phyloP scores from a whole-genome alignment of 2,797 vertebrate genomes.

The Phoebastria nigripes region DNA sequence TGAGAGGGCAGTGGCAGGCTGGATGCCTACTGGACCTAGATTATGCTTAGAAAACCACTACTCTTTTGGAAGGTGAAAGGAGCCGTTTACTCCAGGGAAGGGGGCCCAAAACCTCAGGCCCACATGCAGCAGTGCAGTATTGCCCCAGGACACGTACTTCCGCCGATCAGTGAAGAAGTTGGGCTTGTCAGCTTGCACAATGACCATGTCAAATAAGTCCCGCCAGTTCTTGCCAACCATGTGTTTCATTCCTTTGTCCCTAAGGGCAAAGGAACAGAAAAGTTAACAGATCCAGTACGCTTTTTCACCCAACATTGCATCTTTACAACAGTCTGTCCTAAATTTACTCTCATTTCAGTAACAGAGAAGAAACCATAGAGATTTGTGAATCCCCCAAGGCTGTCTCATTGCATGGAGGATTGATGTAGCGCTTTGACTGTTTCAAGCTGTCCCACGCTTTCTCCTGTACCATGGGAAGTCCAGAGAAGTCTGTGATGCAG shows the following conservation, averaged over 20 bases:
- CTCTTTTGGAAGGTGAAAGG: not conserved
- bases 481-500: not conserved
- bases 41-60: not conserved
- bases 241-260: slow-evolving; percentile 82
- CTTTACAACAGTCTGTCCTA: not conserved
- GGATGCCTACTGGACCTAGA: not conserved
- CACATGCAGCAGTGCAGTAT: not conserved
- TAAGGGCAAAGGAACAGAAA: slow-evolving; percentile 18
- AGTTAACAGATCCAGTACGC: not conserved
- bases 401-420: not conserved
- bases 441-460: not conserved
- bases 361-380: not conserved
- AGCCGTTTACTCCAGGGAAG: not conserved
- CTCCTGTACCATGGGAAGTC: not conserved
- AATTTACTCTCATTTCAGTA: not conserved
- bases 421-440: not conserved
- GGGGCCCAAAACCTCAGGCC: not conserved
- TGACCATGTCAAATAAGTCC: slow-evolving; percentile 80
- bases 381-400: not conserved
- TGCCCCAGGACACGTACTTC: slow-evolving; percentile 66
- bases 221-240: slow-evolving; percentile 83
- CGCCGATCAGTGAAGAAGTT: slow-evolving; percentile 81
- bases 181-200: slow-evolving; percentile 82
- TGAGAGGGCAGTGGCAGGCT: not conserved
- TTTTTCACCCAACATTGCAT: not conserved